Percentiles rank a stretch among this genome's conserved stretches.
Evolutionary conservation across 2,797 vertebrate genomes (phyloP).

Genomic region (Catamblyrhynchus diadema): DNA sequence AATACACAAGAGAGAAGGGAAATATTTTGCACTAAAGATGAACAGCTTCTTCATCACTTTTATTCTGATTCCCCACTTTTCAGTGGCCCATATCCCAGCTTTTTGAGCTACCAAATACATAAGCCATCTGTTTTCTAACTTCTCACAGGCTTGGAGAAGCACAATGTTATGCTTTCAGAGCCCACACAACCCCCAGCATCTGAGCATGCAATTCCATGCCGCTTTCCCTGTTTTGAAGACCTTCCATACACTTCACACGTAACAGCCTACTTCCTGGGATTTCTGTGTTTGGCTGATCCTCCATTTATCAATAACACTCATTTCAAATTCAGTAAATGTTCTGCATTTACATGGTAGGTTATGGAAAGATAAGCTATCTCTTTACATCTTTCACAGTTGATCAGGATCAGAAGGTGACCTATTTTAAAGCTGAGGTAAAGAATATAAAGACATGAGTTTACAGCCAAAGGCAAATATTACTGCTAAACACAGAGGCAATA

Average conservation of each 20-base stretch:
- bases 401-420: not conserved
- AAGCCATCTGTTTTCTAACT: not conserved
- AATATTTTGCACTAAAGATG: not conserved
- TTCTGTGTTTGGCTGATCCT: not conserved
- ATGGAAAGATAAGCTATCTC: not conserved
- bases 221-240: not conserved
- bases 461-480: not conserved
- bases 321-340: not conserved
- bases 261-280: not conserved
- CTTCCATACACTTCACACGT: not conserved
- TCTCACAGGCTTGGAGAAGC: not conserved
- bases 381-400: slow-evolving; percentile 2
- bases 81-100: not conserved
- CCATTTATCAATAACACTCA: not conserved
- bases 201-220: not conserved
- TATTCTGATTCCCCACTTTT: not conserved
- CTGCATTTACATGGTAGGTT: not conserved
- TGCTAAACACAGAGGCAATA: not conserved
- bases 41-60: not conserved
- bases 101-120: not conserved
- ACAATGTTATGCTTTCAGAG: not conserved
- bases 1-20: not conserved
- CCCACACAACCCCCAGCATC: not conserved
- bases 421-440: not conserved
- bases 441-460: not conserved